Base-by-base conservation (phyloP, 92 coral and sea anemone species). In the Zoanthus gigantus region DNA sequence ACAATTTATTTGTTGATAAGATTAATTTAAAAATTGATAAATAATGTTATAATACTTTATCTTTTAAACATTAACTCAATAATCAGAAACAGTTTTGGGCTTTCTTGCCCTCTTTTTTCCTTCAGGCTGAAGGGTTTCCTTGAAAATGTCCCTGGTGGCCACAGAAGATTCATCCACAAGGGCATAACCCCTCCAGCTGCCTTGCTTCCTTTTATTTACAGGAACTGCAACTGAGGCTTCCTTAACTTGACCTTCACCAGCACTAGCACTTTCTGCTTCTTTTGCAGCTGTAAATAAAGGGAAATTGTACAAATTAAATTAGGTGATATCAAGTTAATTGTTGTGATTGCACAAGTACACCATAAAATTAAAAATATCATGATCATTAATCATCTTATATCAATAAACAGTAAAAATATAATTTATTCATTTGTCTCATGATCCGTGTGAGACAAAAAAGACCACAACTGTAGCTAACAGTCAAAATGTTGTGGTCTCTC, bases 71-170 rank as follows among this genome's bases (percentile, higher is more conserved):
- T 83, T 56, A 23, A 77, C 71, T 83, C 76, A 86, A 1, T 61
- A 61, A 61, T 61, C 69, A 15, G 69, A 63, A 63, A 63, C 69
- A 63, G 17, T 63, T 63, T 63, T 63, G 69, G 69, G 69, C 69
- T 63, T 63, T 63, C 31, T 63, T 63, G 31, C 69, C 69, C 69
- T 63, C 31, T 63, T 63, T 63, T 63, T 63, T 63, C 69, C 69
- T 63, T 63, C 69, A 54, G 66, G 83, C 0, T 71, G n/a, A 31
- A 88, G 93, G 48, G 80, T 86, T 85, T 93, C 95, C 34, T 90
- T 90, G 28, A 93, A 93, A 72, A 80, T 88, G 14, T 88, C 91
- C 48, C 86, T 84, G 28, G 69, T 63, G 69, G 69, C 16, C 69
- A 63, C n/a, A 4, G 69, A 7, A 7, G 69, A 63, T 7, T 63